Evolutionary conservation across 2,113 vertebrate genomes (phyloP), one percentile per base, ranked within the genome.

Genomic region (Burhinus oedicnemus): DNA sequence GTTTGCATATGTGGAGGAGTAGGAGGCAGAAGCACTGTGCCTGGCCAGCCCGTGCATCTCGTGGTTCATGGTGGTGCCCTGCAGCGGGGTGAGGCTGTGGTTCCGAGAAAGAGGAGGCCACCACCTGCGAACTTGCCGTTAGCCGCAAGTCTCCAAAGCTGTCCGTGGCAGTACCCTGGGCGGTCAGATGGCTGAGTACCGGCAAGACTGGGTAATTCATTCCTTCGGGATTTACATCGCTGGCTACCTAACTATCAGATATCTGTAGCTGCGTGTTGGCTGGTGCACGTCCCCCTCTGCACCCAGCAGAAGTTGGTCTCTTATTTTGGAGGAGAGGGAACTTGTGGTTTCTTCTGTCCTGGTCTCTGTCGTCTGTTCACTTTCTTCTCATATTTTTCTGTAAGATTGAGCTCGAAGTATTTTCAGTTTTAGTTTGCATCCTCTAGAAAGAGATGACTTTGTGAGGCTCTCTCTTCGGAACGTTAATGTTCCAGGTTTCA

Each of bases 151-250:
- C 25, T 40, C 60, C 58, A 29, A 55, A 57, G 30, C 44, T 36
- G 21, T 18, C 38, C 0, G 0, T 44, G 52, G 81, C 18, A 4
- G 0, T n/a, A 3, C 15, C 0, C 36, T 5, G 32, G 27, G 27
- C 5, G 2, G 6, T 45, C 18, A 3, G 68, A 12, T 36, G 60
- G n/a, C 34, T 8, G n/a, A 44, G 45, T 11, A 44, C 15, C 0
- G 0, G 58, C 0, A 7, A 23, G 57, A 23, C 0, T 6, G 52
- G 44, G 29, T 42, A 17, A 13, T 58, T 80, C 1, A 0, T 61
- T 83, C 71, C 49, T 21, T 42, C 3, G 4, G 6, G 32, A 29
- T 8, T 49, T 34, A 12, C 3, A 0, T 7, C 51, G 65, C 51
- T 66, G 51, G 34, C 58, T 72, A 13, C 34, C 14, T 32, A 30